Evolutionary conservation across 2,888 invertebrate genomes (phyloP), one percentile per base, ranked within the genome.

Genomic region (Aplocera efformata): DNA sequence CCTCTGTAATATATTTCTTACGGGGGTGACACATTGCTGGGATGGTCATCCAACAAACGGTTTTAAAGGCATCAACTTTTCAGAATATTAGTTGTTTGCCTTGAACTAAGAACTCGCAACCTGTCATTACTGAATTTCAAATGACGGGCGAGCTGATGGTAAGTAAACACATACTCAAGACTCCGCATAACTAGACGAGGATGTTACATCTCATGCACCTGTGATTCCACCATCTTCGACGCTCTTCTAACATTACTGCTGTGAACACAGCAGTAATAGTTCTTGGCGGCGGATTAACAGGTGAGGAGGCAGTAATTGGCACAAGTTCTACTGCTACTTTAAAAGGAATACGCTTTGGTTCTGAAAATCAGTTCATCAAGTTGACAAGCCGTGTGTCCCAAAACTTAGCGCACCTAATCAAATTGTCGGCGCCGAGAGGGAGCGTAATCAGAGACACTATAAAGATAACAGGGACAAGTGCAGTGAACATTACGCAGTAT

Each of bases 401-500:
- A 47, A 48, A 52, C 45, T 47, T 38, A 48, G 37, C 43, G n/a
- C 31, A 54, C 53, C 63, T 71, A 72, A 72, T 72, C 65, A 67
- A 71, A 68, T 72, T 59, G 60, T 58, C 60, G 56, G 52, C 39
- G 48, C 46, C 47, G 13, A 47, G 55, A 58, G 58, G 50, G 53
- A 34, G 53, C 48, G 61, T 63, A 69, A 70, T 68, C 65, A 70
- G 55, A 43, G 45, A 35, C 31, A 53, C 67, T 56, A 60, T 70
- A 60, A 66, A 67, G 67, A 72, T 71, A 72, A 61, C 58, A 58
- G 48, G n/a, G 48, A 42, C 43, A 44, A 52, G 59, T 51, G 56
- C 49, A 50, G 57, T 56, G 55, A 62, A 59, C 62, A 60, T 66
- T 63, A 65, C 65, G 56, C 28, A 41, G 49, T 54, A 51, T 55